phyloP scores from a whole-genome alignment of 2,113 vertebrate genomes.

The Regulus satrapa region DNA sequence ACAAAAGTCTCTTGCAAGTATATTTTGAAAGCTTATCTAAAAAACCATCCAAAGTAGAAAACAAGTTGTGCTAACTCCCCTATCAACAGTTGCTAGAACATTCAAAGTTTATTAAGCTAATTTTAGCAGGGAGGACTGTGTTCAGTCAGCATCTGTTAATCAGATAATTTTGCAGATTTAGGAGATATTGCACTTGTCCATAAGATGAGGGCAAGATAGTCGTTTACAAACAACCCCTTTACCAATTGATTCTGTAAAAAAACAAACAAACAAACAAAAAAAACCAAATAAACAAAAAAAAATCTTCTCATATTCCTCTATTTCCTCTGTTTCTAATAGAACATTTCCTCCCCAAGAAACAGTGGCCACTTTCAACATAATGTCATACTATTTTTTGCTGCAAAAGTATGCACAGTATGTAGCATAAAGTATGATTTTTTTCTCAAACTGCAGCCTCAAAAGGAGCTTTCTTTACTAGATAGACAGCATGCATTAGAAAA shows the following conservation, averaged over 20 bases:
- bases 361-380: not conserved
- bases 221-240: too few relatives aligned
- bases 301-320: not conserved
- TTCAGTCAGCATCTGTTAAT: not conserved
- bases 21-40: not conserved
- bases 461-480: not conserved
- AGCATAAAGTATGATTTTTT: too few relatives aligned
- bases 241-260: not conserved
- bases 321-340: not conserved
- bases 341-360: not conserved
- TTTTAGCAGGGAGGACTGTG: not conserved
- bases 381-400: not conserved
- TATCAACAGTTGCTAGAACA: not conserved
- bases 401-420: too few relatives aligned
- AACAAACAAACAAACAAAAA: rapidly evolving
- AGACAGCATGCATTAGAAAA: not conserved
- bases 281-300: not conserved
- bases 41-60: not conserved
- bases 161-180: not conserved
- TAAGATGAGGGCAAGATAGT: not conserved
- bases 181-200: not conserved
- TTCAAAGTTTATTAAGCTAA: not conserved
- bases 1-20: not conserved
- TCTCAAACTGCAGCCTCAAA: not conserved
- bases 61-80: not conserved